phyloP scores from a whole-genome alignment of 2,113 vertebrate species.

The Machaerirhynchus nigripectus region DNA sequence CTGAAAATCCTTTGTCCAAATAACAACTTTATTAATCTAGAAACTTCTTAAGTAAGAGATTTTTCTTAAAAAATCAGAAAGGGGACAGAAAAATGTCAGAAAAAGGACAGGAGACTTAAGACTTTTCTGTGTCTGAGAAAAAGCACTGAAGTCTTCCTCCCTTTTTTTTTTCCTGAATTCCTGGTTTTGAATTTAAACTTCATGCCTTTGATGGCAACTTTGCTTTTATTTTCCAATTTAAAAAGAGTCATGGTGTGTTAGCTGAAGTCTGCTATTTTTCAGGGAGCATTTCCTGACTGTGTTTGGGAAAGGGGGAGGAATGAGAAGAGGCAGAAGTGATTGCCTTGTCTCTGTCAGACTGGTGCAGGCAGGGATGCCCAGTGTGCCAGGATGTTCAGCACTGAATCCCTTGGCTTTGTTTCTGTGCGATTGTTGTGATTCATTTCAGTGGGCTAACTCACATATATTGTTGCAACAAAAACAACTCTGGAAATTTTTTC shows the following conservation, averaged over 20 bases:
- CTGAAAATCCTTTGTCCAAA: background rate
- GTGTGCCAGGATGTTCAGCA: background rate
- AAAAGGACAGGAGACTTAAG: no score
- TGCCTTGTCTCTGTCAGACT: background rate
- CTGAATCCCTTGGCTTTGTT: constrained; percentile 2
- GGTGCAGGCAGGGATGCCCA: background rate
- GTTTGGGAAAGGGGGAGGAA: background rate
- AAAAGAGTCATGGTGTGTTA: background rate
- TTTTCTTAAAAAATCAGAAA: no score
- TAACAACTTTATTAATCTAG: background rate
- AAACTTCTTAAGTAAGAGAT: background rate
- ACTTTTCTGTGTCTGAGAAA: background rate
- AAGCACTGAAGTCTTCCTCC: background rate
- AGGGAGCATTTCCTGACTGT: background rate
- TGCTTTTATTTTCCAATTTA: background rate
- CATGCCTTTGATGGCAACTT: background rate
- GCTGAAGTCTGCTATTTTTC: background rate
- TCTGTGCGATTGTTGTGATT: background rate
- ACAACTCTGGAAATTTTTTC: background rate
- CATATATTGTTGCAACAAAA: background rate
- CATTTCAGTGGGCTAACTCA: background rate
- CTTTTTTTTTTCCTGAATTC: background rate
- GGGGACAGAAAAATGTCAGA: no score
- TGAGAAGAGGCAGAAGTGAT: background rate
- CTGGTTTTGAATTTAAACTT: background rate